Evolutionary conservation across 2,888 invertebrate genomes (phyloP).

Genomic region (Glaucopsyche alexis): DNA sequence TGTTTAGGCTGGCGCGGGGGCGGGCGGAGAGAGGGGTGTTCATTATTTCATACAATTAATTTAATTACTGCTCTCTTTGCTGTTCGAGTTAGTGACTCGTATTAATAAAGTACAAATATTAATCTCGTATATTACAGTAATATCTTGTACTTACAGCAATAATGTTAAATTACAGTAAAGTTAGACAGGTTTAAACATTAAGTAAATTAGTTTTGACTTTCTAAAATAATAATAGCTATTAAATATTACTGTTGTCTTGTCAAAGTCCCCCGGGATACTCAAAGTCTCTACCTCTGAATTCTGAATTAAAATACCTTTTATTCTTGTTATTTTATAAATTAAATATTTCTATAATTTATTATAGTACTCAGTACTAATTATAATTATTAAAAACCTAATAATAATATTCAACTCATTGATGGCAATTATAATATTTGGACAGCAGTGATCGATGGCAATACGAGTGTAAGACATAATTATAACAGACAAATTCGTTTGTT

Average conservation of each 20-base stretch:
- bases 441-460: not conserved
- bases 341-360: too few species aligned
- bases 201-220: not conserved
- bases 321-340: too few species aligned
- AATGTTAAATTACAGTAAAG: not conserved
- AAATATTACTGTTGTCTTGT: too few species aligned
- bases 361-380: too few species aligned
- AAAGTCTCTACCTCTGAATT: too few species aligned
- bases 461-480: too few species aligned
- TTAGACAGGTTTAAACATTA: not conserved
- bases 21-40: not conserved
- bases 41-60: not conserved
- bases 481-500: not conserved
- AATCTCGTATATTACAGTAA: not conserved
- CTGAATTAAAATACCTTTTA: too few species aligned
- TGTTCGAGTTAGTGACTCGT: not conserved
- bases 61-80: constrained; percentile 2
- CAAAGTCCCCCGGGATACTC: too few species aligned
- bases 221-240: too few species aligned
- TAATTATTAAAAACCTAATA: not conserved
- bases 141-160: not conserved
- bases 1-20: not conserved
- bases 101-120: constrained; percentile 3
- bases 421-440: not conserved
- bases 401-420: not conserved